Evolutionary conservation across 2,888 invertebrate species (phyloP), one percentile per base, ranked within the genome.

Genomic region (Perithous albicinctus): DNA sequence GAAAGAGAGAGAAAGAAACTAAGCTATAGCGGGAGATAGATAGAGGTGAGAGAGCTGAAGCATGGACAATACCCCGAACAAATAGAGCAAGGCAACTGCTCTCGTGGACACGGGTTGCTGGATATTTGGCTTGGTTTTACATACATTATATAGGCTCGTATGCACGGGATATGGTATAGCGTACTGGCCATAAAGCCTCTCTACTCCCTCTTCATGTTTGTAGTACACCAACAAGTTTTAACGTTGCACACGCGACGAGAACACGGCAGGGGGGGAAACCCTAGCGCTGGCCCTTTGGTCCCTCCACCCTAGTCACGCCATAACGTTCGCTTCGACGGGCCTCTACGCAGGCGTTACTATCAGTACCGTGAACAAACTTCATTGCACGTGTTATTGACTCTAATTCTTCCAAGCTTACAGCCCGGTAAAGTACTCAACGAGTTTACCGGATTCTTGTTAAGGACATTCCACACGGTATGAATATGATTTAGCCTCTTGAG

Each of bases 101-200:
- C 74, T 59, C 74, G 73, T 32, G 73, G 54, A 74, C 74, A 69
- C 54, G 63, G 43, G 51, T 63, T 78, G 54, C 64, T 51, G 74
- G 74, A 74, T 79, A 79, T 79, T 79, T 79, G 79, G 79, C 74
- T 79, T 79, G 79, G 79, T 79, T 79, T 79, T 79, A 79, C 79
- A 79, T 79, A 79, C 74, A 79, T 79, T 79, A 79, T 69, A 67
- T 61, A 74, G 69, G 23, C 51, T 63, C 18, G 67, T 54, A 51
- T 79, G 51, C 29, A 79, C 54, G 51, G 51, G 66, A 12, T n/a
- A n/a, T 15, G 29, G 32, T 46, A 46, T 29, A 66, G 46, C 29
- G n/a, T n/a, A 46, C 46, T 48, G 66, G 38, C 23, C 51, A 63
- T 69, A 74, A 79, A 67, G 51, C 67, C 41, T 26, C 46, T n/a